Base-by-base conservation (phyloP, 92 coral and sea anemone genomes). In the Muricea muricata region DNA sequence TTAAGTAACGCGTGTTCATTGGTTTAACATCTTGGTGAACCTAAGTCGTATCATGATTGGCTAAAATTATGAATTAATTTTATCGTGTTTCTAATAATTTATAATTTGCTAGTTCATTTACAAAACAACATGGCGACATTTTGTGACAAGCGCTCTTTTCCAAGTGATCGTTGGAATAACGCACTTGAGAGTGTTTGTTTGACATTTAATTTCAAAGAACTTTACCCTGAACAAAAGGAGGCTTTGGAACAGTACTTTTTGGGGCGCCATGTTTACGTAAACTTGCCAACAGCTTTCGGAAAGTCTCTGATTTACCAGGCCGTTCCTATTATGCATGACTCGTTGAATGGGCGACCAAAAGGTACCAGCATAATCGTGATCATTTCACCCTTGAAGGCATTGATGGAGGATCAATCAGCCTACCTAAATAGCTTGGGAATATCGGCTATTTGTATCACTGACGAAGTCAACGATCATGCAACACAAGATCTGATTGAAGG, bases 381-480 rank as follows among this genome's bases (percentile, higher is more conserved):
- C 11, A 91, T 91, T 73, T 91, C 95, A 34, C 98, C 93, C 12
- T 82, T 91, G 34, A 81, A 68, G 77, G 86, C 90, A 18, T 83
- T 91, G 18, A 93, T 93, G 93, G 89, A 84, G 29, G 93, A 93
- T 80, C 97, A 93, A 57, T 77, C 82, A 10, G 72, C 82, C 7
- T 55, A 73, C 69, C 80, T 93, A 15, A 84, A 81, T 31, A 65
- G 82, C 67, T 42, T 83, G n/a, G 89, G 94, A 23, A 85, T 87
- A 20, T 85, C 94, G 23, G 91, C 90, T 17, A 86, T 88, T 71
- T 75, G 90, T 50, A 74, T 91, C 47, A 84, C 86, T 10, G 93
- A 93, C 39, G 79, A 78, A 73, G 58, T 20, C 20, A 15, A 21
- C 26, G 86, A 88, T 18, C 90, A 91, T 85, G 75, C 85, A 15